phyloP scores from a whole-genome alignment of 2,113 vertebrate species.

The Macheiramphus alcinus region DNA sequence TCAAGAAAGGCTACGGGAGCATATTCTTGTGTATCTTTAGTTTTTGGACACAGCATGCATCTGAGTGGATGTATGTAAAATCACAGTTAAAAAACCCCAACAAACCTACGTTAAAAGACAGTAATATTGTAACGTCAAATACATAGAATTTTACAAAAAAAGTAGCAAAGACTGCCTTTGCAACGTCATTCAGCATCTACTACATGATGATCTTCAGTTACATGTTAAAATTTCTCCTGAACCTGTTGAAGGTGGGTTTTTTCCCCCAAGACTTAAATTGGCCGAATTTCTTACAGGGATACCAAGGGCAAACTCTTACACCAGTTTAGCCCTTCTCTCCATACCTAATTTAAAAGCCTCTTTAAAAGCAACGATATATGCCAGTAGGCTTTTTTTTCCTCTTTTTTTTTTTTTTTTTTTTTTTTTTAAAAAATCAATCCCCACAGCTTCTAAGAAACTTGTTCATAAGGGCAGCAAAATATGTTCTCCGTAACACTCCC shows the following conservation, averaged over 20 bases:
- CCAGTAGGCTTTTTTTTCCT: neutral
- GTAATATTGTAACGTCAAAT: accelerated
- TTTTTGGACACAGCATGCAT: neutral
- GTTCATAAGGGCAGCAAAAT: neutral
- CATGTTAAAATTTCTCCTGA: neutral
- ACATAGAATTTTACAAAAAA: neutral
- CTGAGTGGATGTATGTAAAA: accelerated
- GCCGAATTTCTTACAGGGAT: neutral
- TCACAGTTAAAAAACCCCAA: neutral
- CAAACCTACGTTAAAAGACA: neutral
- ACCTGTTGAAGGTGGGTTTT: neutral
- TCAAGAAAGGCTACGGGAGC: neutral
- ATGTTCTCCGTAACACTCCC: neutral
- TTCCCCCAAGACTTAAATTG: neutral
- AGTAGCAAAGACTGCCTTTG: neutral
- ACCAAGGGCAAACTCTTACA: neutral
- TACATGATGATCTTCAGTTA: neutral
- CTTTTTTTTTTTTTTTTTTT: neutral
- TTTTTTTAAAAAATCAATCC: neutral
- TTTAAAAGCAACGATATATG: neutral
- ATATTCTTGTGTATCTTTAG: neutral
- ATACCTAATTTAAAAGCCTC: neutral
- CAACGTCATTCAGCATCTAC: neutral
- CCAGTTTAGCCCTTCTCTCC: neutral
- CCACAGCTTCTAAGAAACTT: neutral